Evolutionary conservation across 2,113 vertebrate species (phyloP).

Genomic region (Tympanuchus pallidicinctus): DNA sequence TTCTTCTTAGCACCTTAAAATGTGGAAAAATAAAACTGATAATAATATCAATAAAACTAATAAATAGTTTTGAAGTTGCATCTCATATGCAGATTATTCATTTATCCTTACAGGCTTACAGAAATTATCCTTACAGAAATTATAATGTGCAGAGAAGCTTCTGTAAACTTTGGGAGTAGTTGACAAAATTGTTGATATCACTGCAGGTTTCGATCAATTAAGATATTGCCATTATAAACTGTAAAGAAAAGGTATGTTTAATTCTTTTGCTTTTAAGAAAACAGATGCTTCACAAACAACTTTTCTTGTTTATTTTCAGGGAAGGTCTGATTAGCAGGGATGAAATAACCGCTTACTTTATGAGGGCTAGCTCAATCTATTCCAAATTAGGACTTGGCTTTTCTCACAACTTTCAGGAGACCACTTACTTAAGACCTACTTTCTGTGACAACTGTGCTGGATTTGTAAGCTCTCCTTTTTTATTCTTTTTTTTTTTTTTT

Average conservation of each 20-base stretch:
- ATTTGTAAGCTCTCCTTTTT: conserved; percentile 86
- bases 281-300: background rate
- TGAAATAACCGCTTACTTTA: conserved; percentile 96
- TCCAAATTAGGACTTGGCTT: conserved; percentile 95
- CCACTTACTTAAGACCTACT: conserved; percentile 95
- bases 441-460: conserved; percentile 98
- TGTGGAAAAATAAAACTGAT: background rate
- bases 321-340: conserved; percentile 93
- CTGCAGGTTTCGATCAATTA: background rate
- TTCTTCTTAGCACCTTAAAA: background rate
- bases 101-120: background rate
- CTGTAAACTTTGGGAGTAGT: background rate
- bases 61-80: background rate
- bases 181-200: background rate
- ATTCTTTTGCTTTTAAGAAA: background rate
- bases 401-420: conserved; percentile 95
- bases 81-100: background rate
- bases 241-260: background rate
- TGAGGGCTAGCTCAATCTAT: conserved; percentile 95
- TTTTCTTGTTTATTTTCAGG: conserved; percentile 74
- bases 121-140: background rate
- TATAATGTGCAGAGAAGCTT: background rate
- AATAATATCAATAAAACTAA: background rate
- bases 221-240: background rate
- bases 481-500: background rate